Evolutionary conservation across 2,113 vertebrate species (phyloP), one percentile per base, ranked within the genome.

Genomic region (Camarhynchus parvulus): DNA sequence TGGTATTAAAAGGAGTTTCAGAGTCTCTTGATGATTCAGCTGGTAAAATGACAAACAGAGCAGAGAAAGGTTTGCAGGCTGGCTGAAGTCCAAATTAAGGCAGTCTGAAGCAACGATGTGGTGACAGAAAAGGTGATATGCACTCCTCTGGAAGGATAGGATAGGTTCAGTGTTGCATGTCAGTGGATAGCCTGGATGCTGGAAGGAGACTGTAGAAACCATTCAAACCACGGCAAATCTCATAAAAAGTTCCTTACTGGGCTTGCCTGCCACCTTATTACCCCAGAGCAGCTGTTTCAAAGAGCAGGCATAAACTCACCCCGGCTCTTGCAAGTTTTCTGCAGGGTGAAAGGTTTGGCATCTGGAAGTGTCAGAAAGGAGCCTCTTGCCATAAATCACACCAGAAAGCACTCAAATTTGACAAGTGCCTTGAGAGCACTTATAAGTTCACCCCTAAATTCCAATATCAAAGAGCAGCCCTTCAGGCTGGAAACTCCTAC

Each of bases 311-410:
- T 74, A 89, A 86, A 82, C 42, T 94, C 81, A 73, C 49, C 46
- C 46, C 18, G 15, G 80, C 75, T 95, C 77, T 92, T 92, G 91
- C 84, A 93, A 92, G 77, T 93, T 96, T 96, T 93, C 83, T 92
- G 63, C 68, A 92, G 90, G 90, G 92, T 96, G 97, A 97, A 93
- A 97, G 52, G 84, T 97, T 96, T 96, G 97, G 97, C 98, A 97
- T 98, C 96, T 98, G 97, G 96, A 97, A 94, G 95, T 98, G 98
- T 98, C 98, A 98, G 96, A 96, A 97, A 96, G 64, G 70, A 97
- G 63, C 66, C 95, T 95, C 96, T 96, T 92, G 95, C 95, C 95
- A 98, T 98, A 98, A 98, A 98, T 98, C 98, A 98, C 96, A 80
- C 85, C 93, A 89, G 97, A 97, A 97, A 94, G 83, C 90, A 79